phyloP scores from a whole-genome alignment of 2,113 vertebrate genomes.

The Cephalopholis sonnerati region DNA sequence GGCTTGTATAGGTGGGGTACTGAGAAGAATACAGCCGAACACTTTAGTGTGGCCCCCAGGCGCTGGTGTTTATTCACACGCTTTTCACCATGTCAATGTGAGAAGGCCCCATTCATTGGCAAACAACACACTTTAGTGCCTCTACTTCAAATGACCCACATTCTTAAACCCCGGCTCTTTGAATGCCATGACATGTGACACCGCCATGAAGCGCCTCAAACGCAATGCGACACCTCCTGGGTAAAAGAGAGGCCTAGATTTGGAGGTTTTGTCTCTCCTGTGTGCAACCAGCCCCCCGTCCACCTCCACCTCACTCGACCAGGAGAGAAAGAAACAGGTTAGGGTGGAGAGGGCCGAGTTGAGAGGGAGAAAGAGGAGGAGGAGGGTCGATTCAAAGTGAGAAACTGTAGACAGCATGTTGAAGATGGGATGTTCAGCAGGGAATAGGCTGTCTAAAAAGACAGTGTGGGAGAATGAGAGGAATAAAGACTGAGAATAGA shows the following conservation, averaged over 20 bases:
- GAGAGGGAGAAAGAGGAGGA: constrained; percentile 36
- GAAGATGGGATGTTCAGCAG: constrained; percentile 57
- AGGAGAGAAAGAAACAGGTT: constrained; percentile 59
- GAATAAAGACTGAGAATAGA: constrained; percentile 55
- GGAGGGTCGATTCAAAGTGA: constrained; percentile 45
- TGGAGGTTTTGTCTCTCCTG: constrained; percentile 70
- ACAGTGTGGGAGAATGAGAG: constrained; percentile 67
- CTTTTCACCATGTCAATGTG: constrained; percentile 83
- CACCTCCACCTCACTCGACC: constrained; percentile 13
- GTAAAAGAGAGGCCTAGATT: constrained; percentile 78
- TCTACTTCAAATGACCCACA: constrained; percentile 86
- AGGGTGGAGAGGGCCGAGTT: constrained; percentile 52
- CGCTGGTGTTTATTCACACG: constrained; percentile 83
- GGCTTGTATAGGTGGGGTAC: constrained; percentile 78
- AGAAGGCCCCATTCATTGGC: constrained; percentile 83
- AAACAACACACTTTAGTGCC: constrained; percentile 84
- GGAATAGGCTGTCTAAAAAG: constrained; percentile 55
- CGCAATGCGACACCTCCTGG: constrained; percentile 76
- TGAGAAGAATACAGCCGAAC: constrained; percentile 74
- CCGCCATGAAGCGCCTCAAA: constrained; percentile 69
- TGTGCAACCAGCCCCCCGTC: not conserved
- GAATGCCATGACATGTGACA: constrained; percentile 80
- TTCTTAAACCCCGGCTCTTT: constrained; percentile 81
- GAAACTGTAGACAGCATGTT: constrained; percentile 59
- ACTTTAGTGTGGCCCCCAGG: constrained; percentile 79